Evolutionary conservation across 2,797 vertebrate species (phyloP).

Genomic region (Epinephelus malabaricus): DNA sequence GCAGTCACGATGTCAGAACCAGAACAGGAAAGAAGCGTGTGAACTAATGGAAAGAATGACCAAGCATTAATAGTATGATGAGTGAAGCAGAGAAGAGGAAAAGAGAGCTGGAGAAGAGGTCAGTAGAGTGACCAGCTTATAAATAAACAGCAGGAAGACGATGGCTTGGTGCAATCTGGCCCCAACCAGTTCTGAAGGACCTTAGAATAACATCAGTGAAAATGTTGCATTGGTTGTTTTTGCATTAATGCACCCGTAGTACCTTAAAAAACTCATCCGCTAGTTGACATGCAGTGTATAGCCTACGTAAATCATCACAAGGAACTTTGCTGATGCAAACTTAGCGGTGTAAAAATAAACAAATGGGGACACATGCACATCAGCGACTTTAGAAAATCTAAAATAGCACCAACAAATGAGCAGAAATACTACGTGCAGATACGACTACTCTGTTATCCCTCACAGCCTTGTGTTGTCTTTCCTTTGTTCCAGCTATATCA

Average conservation of each 20-base stretch:
- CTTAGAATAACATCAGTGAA: constrained; percentile 16
- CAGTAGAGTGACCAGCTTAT: constrained; percentile 59
- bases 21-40: constrained; percentile 66
- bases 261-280: constrained; percentile 21
- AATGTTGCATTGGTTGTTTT: background rate
- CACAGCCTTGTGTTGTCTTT: constrained; percentile 7
- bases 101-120: constrained; percentile 54
- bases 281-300: constrained; percentile 25
- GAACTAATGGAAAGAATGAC: constrained; percentile 84
- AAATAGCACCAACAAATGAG: constrained; percentile 56
- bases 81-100: constrained; percentile 64
- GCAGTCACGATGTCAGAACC: constrained; percentile 66
- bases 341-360: constrained; percentile 55
- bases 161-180: constrained; percentile 54
- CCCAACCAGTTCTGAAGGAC: constrained; percentile 51
- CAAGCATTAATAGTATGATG: constrained; percentile 72
- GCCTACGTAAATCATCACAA: constrained; percentile 45
- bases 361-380: constrained; percentile 50
- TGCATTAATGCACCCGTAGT: background rate
- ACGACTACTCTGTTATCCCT: background rate
- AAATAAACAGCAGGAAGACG: constrained; percentile 65
- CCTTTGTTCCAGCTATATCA: constrained; percentile 47
- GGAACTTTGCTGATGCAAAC: constrained; percentile 61
- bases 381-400: constrained; percentile 36
- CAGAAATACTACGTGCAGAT: constrained; percentile 15